Evolutionary conservation across 2,888 invertebrate genomes (phyloP).

Genomic region (Crioceris asparagi): DNA sequence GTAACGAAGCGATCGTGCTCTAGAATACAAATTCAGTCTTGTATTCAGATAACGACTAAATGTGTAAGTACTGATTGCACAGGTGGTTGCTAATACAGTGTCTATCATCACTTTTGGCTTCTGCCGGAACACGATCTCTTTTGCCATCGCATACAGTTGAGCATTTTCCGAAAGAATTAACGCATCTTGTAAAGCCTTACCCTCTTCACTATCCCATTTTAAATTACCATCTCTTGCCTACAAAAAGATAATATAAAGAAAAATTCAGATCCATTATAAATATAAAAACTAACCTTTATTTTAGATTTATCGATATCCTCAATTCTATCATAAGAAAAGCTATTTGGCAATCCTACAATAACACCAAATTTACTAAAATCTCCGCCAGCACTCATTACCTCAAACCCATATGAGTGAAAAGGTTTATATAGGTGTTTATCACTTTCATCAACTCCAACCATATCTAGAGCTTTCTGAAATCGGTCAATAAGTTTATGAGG

Average conservation of each 20-base stretch:
- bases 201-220: slow-evolving; percentile 53
- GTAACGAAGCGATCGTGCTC: slow-evolving; percentile 40
- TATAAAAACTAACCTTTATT: slow-evolving; percentile 39
- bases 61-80: slow-evolving; percentile 43
- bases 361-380: slow-evolving; percentile 45
- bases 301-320: slow-evolving; percentile 47
- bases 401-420: slow-evolving; percentile 64
- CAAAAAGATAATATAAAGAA: slow-evolving; percentile 16
- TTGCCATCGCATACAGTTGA: slow-evolving; percentile 69
- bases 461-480: slow-evolving; percentile 47
- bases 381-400: slow-evolving; percentile 59
- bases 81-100: slow-evolving; percentile 41
- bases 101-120: slow-evolving; percentile 49
- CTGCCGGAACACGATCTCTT: slow-evolving; percentile 55
- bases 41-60: slow-evolving; percentile 44
- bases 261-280: slow-evolving; percentile 2
- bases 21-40: slow-evolving; percentile 44
- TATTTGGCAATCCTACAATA: slow-evolving; percentile 62
- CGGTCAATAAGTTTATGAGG: slow-evolving; percentile 41
- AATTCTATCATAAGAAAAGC: slow-evolving; percentile 50
- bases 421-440: slow-evolving; percentile 46
- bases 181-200: slow-evolving; percentile 51
- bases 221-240: slow-evolving; percentile 53
- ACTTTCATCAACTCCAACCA: slow-evolving; percentile 39
- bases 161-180: slow-evolving; percentile 67